Evolutionary conservation across 1,140 invertebrate species (phyloP).

Genomic region (Dendrolimus punctatus): DNA sequence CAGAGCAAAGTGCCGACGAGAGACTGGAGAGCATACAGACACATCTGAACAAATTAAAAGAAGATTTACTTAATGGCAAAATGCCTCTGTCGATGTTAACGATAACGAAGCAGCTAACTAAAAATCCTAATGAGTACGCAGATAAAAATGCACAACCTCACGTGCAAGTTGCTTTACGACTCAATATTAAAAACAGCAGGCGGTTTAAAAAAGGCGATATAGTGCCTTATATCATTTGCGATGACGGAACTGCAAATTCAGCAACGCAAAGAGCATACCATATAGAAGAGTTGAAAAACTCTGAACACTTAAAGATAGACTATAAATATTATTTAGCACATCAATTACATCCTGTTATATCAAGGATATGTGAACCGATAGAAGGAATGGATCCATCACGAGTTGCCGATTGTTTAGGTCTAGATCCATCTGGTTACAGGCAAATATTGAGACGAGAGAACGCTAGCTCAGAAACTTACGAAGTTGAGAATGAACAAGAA

Average conservation of each 20-base stretch:
- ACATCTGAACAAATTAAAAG: slow-evolving; percentile 78
- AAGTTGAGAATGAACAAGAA: slow-evolving; percentile 78
- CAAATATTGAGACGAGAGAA: slow-evolving; percentile 70
- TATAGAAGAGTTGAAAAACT: slow-evolving; percentile 89
- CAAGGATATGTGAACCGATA: slow-evolving; percentile 95
- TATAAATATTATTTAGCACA: slow-evolving; percentile 87
- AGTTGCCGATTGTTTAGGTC: slow-evolving; percentile 92
- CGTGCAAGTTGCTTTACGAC: slow-evolving; percentile 91
- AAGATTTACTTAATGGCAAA: slow-evolving; percentile 78
- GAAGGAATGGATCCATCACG: slow-evolving; percentile 92
- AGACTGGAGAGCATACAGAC: slow-evolving; percentile 88
- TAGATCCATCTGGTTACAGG: slow-evolving; percentile 72
- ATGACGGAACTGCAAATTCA: slow-evolving; percentile 85
- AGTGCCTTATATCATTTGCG: slow-evolving; percentile 95
- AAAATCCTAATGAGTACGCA: slow-evolving; percentile 94
- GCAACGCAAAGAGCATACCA: slow-evolving; percentile 96
- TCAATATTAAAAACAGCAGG: slow-evolving; percentile 85
- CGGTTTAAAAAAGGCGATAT: slow-evolving; percentile 95
- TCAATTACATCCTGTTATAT: slow-evolving; percentile 95
- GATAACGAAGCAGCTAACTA: slow-evolving; percentile 97
- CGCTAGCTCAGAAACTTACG: slow-evolving; percentile 69
- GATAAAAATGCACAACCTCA: slow-evolving; percentile 91
- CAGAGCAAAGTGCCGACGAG: slow-evolving; percentile 83
- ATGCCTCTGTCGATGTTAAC: slow-evolving; percentile 85
- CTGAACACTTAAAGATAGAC: slow-evolving; percentile 82